A percentile compares a stretch with the other conserved stretches of the same genome.
Evolutionary conservation across 2,888 invertebrate species (phyloP).

Genomic region (Ornithoptera priamus): DNA sequence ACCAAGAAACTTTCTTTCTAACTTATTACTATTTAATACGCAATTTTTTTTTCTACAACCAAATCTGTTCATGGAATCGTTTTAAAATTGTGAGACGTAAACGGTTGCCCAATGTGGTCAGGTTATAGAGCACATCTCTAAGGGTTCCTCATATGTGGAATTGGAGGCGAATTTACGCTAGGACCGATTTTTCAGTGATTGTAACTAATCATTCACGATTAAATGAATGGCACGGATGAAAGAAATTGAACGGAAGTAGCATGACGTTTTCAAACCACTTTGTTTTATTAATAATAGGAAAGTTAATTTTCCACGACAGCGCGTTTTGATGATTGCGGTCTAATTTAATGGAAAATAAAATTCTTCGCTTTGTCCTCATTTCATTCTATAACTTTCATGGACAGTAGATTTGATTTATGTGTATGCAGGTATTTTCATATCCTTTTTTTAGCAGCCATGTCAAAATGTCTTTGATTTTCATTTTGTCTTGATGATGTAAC

Average conservation of each 20-base stretch:
- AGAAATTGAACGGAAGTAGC: constrained; percentile 12
- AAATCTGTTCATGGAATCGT: too few species aligned
- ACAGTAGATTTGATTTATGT: too few species aligned
- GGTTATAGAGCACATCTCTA: constrained; percentile 19
- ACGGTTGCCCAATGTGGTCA: constrained; percentile 18
- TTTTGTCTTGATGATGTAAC: too few species aligned
- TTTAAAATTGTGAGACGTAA: background rate
- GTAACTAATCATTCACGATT: background rate
- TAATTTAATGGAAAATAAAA: constrained; percentile 8
- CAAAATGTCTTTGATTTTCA: background rate
- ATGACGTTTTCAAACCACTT: constrained; percentile 8
- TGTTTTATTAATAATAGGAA: constrained; percentile 9
- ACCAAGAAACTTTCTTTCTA: too few species aligned
- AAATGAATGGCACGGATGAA: background rate
- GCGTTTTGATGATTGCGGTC: constrained; percentile 3
- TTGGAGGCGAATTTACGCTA: constrained; percentile 2
- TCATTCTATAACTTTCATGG: too few species aligned
- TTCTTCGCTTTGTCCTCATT: constrained; percentile 5
- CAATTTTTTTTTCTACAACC: too few species aligned
- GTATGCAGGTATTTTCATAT: too few species aligned
- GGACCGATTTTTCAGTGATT: too few species aligned
- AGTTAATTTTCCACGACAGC: constrained; percentile 19
- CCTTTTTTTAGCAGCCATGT: background rate
- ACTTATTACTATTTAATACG: too few species aligned
- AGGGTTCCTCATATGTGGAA: constrained; percentile 24